phyloP scores from a whole-genome alignment of 2,113 vertebrate species.

The Eretmochelys imbricata region DNA sequence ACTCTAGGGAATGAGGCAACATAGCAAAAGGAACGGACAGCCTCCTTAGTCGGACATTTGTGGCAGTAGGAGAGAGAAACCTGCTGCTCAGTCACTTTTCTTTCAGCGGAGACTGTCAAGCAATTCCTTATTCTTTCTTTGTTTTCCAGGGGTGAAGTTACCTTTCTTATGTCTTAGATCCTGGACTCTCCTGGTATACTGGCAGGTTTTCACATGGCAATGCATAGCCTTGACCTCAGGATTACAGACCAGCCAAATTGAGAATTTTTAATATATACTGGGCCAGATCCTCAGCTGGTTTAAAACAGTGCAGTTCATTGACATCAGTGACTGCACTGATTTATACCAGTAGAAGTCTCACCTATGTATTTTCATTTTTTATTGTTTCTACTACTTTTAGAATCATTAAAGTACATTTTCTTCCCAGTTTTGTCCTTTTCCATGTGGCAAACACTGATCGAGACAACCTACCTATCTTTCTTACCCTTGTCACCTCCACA shows the following conservation, averaged over 20 bases:
- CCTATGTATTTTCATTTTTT: background rate
- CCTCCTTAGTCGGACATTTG: conserved; percentile 34
- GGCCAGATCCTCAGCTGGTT: conserved; percentile 41
- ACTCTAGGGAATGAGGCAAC: conserved; percentile 23
- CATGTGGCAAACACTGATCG: background rate
- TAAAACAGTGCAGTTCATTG: conserved; percentile 50
- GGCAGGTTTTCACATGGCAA: conserved; percentile 33
- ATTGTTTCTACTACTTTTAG: background rate
- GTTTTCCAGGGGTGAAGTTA: conserved; percentile 30
- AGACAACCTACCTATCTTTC: conserved; percentile 20
- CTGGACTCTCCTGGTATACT: conserved; percentile 29
- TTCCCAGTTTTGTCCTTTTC: conserved; percentile 1
- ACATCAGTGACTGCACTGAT: background rate
- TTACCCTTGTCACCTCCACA: background rate
- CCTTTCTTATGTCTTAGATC: conserved; percentile 11
- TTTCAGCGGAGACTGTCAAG: conserved; percentile 60
- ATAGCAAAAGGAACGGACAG: conserved; percentile 56
- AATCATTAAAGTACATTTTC: conserved; percentile 47
- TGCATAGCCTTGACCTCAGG: conserved; percentile 32
- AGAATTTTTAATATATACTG: conserved; percentile 25
- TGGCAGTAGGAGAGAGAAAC: conserved; percentile 72
- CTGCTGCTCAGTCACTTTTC: conserved; percentile 65
- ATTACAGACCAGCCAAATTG: background rate
- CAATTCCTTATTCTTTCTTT: conserved; percentile 60
- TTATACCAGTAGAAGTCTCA: conserved; percentile 7